Conservation (phyloP, 2,797 vertebrate genomes). For the Percopsis omiscomaycus region DNA sequence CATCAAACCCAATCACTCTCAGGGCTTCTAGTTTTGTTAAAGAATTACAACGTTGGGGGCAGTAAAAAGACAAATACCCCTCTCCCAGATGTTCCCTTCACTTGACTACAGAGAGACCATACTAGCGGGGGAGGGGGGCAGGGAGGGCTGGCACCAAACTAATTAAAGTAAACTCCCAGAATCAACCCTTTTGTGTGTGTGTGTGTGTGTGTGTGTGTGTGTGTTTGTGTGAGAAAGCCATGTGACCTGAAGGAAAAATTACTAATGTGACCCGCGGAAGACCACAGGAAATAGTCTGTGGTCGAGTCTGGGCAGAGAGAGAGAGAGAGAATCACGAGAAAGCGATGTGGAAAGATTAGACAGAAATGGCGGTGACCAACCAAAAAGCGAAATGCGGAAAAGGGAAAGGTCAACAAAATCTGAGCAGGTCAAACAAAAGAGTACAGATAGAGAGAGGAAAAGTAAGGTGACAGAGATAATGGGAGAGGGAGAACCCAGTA, state of each 20-base stretch:
- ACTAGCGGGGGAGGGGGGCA: constrained; percentile 5
- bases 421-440: not conserved
- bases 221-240: constrained; percentile 26
- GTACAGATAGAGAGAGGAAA: not conserved
- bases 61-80: constrained; percentile 22
- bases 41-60: constrained; percentile 41
- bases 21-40: constrained; percentile 49
- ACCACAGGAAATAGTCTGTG: constrained; percentile 59
- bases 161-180: constrained; percentile 57
- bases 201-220: not conserved
- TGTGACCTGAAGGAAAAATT: constrained; percentile 57
- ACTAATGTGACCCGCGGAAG: constrained; percentile 51
- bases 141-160: constrained; percentile 37
- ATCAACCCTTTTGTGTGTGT: constrained; percentile 15
- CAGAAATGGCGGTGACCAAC: not conserved
- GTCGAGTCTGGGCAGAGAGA: constrained; percentile 10
- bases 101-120: constrained; percentile 52
- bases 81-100: constrained; percentile 44
- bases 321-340: constrained; percentile 1
- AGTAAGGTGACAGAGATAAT: not conserved
- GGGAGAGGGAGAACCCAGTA: not conserved
- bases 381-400: not conserved
- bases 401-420: not conserved
- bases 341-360: not conserved
- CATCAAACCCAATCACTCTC: constrained; percentile 57